These are phyloP conservation scores for Melanotaenia pygmaea DNA, from an alignment of 2,797 vertebrate species.

Conservation along the genomic window DNA sequence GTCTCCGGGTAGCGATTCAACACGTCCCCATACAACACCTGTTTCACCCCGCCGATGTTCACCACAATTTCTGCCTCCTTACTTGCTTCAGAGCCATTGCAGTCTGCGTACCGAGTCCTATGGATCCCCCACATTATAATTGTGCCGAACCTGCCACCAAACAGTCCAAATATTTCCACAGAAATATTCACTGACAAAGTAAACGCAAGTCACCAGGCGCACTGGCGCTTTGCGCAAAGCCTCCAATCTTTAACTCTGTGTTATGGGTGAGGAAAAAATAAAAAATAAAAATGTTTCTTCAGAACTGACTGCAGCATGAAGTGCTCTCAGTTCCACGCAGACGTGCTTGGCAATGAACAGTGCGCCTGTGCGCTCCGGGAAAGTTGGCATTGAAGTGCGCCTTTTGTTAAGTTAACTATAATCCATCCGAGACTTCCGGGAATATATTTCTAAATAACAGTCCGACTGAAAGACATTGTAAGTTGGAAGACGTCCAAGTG, in stretches of 20 bases:
- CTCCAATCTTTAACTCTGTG: neutral
- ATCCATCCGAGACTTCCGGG: slow-evolving; percentile 15
- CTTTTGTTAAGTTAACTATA: slow-evolving; percentile 30
- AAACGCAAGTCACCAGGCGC: slow-evolving; percentile 11
- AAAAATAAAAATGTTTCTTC: slow-evolving; percentile 8
- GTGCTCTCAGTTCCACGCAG: slow-evolving; percentile 45
- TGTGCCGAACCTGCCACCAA: slow-evolving; percentile 30
- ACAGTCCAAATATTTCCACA: slow-evolving; percentile 6
- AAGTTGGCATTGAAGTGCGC: slow-evolving; percentile 74
- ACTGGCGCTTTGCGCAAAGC: slow-evolving; percentile 46
- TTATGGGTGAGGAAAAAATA: neutral
- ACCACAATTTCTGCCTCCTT: slow-evolving; percentile 90
- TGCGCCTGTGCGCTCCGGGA: slow-evolving; percentile 71
- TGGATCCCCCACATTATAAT: slow-evolving; percentile 85
- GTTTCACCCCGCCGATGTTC: slow-evolving; percentile 94
- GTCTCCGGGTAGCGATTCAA: slow-evolving; percentile 91
- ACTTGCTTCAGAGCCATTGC: slow-evolving; percentile 81
- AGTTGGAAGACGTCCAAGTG: neutral
- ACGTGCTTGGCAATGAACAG: slow-evolving; percentile 59
- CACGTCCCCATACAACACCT: slow-evolving; percentile 87
- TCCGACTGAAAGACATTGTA: too few relatives aligned
- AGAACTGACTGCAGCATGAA: slow-evolving; percentile 42
- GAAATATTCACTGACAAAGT: slow-evolving; percentile 17
- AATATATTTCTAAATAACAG: slow-evolving; percentile 36
- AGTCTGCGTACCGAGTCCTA: slow-evolving; percentile 82